Evolutionary conservation across 2,797 vertebrate genomes (phyloP), one percentile per base, ranked within the genome.

Genomic region (Nannoperca australis): DNA sequence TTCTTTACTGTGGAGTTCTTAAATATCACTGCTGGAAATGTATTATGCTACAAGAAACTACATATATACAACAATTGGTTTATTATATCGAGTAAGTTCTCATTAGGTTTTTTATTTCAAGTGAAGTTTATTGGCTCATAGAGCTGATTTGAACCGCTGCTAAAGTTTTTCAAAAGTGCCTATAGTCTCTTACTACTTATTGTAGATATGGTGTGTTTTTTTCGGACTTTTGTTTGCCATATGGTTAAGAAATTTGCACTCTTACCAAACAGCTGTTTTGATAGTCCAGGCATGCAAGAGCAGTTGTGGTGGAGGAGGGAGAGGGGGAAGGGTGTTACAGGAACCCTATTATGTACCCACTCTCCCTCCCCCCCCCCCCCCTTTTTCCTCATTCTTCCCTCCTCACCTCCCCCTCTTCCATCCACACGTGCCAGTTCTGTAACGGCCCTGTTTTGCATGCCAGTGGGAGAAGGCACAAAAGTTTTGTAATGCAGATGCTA

Each of bases 361-460:
- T 63, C 47, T 65, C 24, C 22, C 38, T 42, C 73, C 54, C 45
- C 32, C 17, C 50, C 22, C 24, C 55, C 44, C 18, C 38, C 75
- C 36, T 38, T 20, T 1, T 14, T n/a, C 40, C 20, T 11, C 34
- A 53, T 47, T 14, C 68, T 14, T 24, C 32, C 24, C 36, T 13
- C 13, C 1, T 20, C 53, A 44, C 32, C 59, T 34, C 24, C 68
- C 58, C 70, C 32, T 32, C 54, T 51, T 56, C 71, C 24, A 13
- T 63, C 50, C 78, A 81, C 85, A 82, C 20, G 56, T 88, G 81
- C 84, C 69, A 75, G 84, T 93, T 93, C 90, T 93, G 88, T 86
- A 94, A 93, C 84, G 17, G 40, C 32, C 2, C 51, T 74, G 24
- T 85, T 92, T 92, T 77, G 81, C 77, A 88, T 87, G 67, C 71